Evolutionary conservation across 2,113 vertebrate species (phyloP).

Genomic region (Clarias macrocephalus): DNA sequence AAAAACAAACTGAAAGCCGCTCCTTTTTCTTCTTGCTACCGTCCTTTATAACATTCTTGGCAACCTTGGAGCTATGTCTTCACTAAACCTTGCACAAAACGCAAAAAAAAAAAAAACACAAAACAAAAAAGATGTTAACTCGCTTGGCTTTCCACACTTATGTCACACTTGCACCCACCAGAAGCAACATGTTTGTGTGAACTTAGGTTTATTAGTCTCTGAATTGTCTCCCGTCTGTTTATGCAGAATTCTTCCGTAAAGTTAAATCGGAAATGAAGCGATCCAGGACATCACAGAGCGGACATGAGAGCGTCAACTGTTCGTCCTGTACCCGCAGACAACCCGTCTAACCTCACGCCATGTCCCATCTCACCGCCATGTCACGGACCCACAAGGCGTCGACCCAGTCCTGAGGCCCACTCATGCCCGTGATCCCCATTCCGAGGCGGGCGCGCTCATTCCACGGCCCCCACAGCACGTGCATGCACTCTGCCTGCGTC

Average conservation of each 20-base stretch:
- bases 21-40: no score
- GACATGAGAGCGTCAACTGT: neutral
- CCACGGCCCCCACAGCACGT: slow-evolving; percentile 95
- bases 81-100: no score
- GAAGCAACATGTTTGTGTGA: neutral
- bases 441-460: slow-evolving; percentile 95
- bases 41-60: no score
- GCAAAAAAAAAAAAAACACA: no score
- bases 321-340: neutral
- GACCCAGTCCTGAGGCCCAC: slow-evolving; percentile 65
- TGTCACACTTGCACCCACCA: neutral
- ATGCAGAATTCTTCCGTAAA: neutral
- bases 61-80: no score
- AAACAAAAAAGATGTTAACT: no score
- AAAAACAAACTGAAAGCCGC: no score
- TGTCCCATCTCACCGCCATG: slow-evolving; percentile 14
- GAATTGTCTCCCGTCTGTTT: neutral
- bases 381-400: slow-evolving; percentile 9
- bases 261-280: neutral
- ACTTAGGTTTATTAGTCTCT: neutral
- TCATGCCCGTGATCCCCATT: slow-evolving; percentile 98
- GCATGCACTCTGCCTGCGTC: slow-evolving; percentile 95
- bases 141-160: no score
- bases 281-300: neutral
- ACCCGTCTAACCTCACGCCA: neutral